These are phyloP conservation scores for Opisthocomus hoazin DNA, from an alignment of 2,113 vertebrate genomes.

Conservation along the genomic window DNA sequence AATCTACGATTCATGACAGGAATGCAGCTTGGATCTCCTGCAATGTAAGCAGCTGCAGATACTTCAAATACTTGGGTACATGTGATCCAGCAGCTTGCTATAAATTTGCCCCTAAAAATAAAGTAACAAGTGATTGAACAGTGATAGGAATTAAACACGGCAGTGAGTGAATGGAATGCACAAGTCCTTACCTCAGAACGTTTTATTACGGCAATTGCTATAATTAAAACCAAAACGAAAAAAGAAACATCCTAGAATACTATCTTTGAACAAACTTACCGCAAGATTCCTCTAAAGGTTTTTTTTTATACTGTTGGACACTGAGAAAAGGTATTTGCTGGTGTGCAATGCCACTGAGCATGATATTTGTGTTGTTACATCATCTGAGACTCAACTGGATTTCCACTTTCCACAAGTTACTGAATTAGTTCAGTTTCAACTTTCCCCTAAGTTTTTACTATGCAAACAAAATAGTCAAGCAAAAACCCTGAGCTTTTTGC, in stretches of 20 bases:
- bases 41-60: conserved; percentile 86
- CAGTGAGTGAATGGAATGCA: conserved; percentile 76
- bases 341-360: conserved; percentile 6
- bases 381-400: conserved; percentile 34
- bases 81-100: conserved; percentile 80
- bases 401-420: conserved; percentile 7
- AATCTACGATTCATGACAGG: conserved; percentile 80
- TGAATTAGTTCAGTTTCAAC: conserved; percentile 31
- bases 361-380: conserved; percentile 54
- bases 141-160: conserved; percentile 76
- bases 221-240: conserved; percentile 68
- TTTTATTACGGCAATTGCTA: conserved; percentile 71
- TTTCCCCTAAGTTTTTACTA: conserved; percentile 8
- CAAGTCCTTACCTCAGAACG: conserved; percentile 74
- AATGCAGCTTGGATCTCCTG: conserved; percentile 79
- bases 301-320: neutral
- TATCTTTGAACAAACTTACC: conserved; percentile 39
- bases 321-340: conserved; percentile 18
- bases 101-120: conserved; percentile 85
- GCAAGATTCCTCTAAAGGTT: neutral
- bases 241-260: conserved; percentile 42
- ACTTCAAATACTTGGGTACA: conserved; percentile 78
- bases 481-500: neutral
- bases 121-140: conserved; percentile 81
- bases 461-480: neutral